Base-by-base conservation (phyloP, 2,888 invertebrate genomes). In the Pollenia angustigena region DNA sequence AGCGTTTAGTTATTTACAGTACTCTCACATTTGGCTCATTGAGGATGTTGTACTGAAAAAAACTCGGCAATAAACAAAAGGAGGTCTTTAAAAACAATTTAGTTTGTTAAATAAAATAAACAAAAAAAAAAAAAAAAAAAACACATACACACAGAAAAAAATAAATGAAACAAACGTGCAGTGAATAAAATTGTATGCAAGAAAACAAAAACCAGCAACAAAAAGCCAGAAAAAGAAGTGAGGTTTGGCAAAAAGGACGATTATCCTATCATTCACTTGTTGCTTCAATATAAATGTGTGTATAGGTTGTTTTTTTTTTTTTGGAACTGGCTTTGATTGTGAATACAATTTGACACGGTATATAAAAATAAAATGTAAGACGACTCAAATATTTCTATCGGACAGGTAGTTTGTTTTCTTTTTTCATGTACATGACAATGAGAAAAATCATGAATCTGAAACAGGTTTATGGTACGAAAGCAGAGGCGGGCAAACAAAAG, bases 201-300 rank as follows among this genome's bases (percentile, higher is more conserved):
- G 6, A 18, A 60, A 60, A 60, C 23, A 44, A 32, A 32, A 6
- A 71, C 14, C 50, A 78, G n/a, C 42, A 54, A 52, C 56, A 50
- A 16, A 32, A 32, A 46, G n/a, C 14, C 52, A 54, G 42, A 40
- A 60, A 42, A 81, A 66, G 62, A 68, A 72, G 81, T 82, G 74
- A 87, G 74, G 46, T 72, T 86, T 58, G 71, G 71, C 80, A 81
- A 81, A 86, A 86, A 89, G 88, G 88, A 89, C 87, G 89, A 89
- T 89, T 89, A 88, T 88, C 89, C 89, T 88, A 89, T 89, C 89
- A 89, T 89, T 89, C 88, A 89, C 89, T 89, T 89, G 89, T 89
- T 89, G 88, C 87, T 81, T 58, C 66, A 81, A 54, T 66, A 64
- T 23, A 80, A 75, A 75, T 79, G 56, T 69, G 9, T 82, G 9